phyloP scores from a whole-genome alignment of 2,797 vertebrate genomes.

The Parauchenoglanis ngamensis region DNA sequence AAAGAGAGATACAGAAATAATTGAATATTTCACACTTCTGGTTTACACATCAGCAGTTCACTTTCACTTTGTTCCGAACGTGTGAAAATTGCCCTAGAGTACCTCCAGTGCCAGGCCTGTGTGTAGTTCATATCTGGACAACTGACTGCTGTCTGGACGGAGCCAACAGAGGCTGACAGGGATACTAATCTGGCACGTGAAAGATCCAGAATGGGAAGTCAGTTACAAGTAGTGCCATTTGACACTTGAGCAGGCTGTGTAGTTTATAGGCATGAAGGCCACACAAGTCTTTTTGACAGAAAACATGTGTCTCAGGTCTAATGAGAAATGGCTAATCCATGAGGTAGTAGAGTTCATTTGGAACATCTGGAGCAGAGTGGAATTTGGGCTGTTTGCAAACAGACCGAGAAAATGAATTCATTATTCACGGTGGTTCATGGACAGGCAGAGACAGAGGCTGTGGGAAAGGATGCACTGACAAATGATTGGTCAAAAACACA shows the following conservation, averaged over 20 bases:
- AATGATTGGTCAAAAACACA: not conserved
- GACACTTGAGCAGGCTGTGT: not conserved
- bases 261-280: not conserved
- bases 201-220: not conserved
- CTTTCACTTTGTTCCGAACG: not conserved
- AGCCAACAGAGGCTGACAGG: constrained; percentile 1
- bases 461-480: not conserved
- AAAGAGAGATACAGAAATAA: not conserved
- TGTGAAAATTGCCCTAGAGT: not conserved
- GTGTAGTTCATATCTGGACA: not conserved
- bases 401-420: no score
- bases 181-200: not conserved
- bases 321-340: not conserved
- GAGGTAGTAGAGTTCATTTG: not conserved
- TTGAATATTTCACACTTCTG: not conserved
- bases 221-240: not conserved
- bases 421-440: not conserved
- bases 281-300: not conserved
- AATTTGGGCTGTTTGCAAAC: not conserved
- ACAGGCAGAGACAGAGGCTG: not conserved
- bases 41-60: not conserved
- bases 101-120: not conserved
- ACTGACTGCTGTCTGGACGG: not conserved
- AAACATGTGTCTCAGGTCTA: not conserved
- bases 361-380: not conserved